Percentiles rank a stretch among this genome's conserved stretches.
These are phyloP conservation scores for Macrocentrus cingulum DNA, from an alignment of 1,140 invertebrate genomes.

Conservation along the genomic window DNA sequence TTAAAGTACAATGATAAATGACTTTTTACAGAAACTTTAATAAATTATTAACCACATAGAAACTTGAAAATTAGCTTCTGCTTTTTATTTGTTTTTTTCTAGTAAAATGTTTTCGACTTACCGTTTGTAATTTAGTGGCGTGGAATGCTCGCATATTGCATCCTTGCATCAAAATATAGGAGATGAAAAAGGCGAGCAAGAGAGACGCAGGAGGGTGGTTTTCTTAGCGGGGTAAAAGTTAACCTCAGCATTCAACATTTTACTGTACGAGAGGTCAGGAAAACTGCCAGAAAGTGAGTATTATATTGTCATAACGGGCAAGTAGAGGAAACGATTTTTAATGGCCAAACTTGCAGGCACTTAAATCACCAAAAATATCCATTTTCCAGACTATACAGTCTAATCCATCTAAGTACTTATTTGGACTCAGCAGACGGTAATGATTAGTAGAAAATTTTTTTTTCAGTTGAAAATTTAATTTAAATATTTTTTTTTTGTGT, in stretches of 20 bases:
- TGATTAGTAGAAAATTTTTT: too few species aligned
- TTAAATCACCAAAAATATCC: too few species aligned
- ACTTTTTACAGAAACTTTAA: too few species aligned
- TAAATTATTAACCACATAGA: too few species aligned
- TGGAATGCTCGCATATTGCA: conserved; percentile 22
- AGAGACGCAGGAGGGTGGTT: not conserved
- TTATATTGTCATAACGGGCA: conserved; percentile 33
- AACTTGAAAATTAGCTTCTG: too few species aligned
- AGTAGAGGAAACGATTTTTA: conserved; percentile 35
- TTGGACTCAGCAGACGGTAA: too few species aligned
- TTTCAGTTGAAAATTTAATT: too few species aligned
- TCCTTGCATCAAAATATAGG: conserved; percentile 26
- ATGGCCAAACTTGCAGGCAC: not conserved
- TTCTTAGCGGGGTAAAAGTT: conserved; percentile 32
- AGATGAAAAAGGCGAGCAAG: not conserved
- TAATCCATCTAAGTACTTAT: too few species aligned
- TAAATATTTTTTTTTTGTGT: too few species aligned
- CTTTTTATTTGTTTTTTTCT: too few species aligned
- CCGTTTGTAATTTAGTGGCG: conserved; percentile 43
- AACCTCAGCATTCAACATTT: conserved; percentile 6
- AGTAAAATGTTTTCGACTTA: conserved; percentile 41
- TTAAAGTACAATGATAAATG: too few species aligned
- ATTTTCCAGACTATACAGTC: too few species aligned
- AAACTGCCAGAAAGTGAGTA: conserved; percentile 34
- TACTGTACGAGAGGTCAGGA: not conserved